Evolutionary conservation across 2,888 invertebrate species (phyloP), one percentile per base, ranked within the genome.

Genomic region (Theretra japonica): DNA sequence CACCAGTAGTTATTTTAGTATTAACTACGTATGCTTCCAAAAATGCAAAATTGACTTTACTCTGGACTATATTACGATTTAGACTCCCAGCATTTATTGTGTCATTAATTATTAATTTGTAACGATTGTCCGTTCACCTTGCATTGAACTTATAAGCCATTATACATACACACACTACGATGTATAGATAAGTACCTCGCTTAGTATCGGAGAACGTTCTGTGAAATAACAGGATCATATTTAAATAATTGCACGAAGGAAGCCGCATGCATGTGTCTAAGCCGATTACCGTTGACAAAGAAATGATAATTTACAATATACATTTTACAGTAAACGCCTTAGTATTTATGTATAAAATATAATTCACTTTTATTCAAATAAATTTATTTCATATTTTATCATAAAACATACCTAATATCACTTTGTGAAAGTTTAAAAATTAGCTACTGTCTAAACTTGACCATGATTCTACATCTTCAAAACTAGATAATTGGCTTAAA

Each of bases 161-260:
- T 6, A n/a, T 7, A 41, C 33, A n/a, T 7, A 41, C 33, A 3
- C 8, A 30, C 8, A 19, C 19, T 30, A 28, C 30, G 2, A n/a
- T 7, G 17, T 25, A 30, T 30, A 41, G 15, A 41, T 33, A 30
- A 23, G 5, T 48, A 65, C 4, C 8, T 11, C 11, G 41, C 21
- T 17, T 23, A 21, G 17, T 48, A 65, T 65, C 11, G 17, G 23
- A 21, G 48, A 65, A 21, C 21, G 21, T 41, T 65, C 41, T 48
- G 1, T 65, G 48, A 65, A 65, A 65, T 65, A 65, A 65, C 41
- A 65, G 23, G 65, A 41, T 65, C 48, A 65, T 41, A 65, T 48
- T 21, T 41, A 23, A 41, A 65, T 65, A 48, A 65, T 65, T 65
- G 23, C 65, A 23, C 23, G 1, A 48, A 65, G 65, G 65, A 65